Conservation (phyloP, 1,140 invertebrate genomes). For the Bemisia tabaci region DNA sequence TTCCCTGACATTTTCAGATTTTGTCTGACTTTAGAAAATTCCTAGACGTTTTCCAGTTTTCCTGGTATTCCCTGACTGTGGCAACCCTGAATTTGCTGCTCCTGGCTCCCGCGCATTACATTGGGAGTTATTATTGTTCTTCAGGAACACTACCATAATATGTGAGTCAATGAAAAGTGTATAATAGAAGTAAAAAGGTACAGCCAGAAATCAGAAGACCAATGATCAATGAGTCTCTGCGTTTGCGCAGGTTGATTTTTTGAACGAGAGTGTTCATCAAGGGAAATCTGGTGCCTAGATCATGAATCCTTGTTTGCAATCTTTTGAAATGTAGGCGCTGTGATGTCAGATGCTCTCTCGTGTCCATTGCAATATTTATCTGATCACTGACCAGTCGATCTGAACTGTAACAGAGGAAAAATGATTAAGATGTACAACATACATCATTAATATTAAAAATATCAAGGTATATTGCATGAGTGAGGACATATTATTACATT, state of each 20-base stretch:
- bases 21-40: too few species aligned
- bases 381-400: constrained; percentile 89
- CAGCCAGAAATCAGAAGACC: constrained; percentile 70
- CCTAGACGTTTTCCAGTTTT: too few species aligned
- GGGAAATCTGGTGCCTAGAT: constrained; percentile 81
- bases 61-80: too few species aligned
- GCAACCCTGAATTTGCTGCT: too few species aligned
- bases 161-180: constrained; percentile 44
- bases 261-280: constrained; percentile 81
- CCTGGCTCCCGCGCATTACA: too few species aligned
- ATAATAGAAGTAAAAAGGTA: constrained; percentile 72
- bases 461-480: too few species aligned
- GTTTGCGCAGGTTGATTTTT: constrained; percentile 81
- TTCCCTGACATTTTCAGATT: too few species aligned
- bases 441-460: too few species aligned
- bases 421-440: not conserved
- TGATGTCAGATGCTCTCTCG: constrained; percentile 74
- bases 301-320: constrained; percentile 83
- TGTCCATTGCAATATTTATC: constrained; percentile 91
- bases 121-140: too few species aligned
- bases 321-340: constrained; percentile 79
- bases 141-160: too few species aligned
- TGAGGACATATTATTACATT: too few species aligned
- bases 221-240: constrained; percentile 81
- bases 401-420: constrained; percentile 50